These are phyloP conservation scores for Sardinella longiceps DNA, from an alignment of 2,797 vertebrate genomes.

Conservation along the genomic window DNA sequence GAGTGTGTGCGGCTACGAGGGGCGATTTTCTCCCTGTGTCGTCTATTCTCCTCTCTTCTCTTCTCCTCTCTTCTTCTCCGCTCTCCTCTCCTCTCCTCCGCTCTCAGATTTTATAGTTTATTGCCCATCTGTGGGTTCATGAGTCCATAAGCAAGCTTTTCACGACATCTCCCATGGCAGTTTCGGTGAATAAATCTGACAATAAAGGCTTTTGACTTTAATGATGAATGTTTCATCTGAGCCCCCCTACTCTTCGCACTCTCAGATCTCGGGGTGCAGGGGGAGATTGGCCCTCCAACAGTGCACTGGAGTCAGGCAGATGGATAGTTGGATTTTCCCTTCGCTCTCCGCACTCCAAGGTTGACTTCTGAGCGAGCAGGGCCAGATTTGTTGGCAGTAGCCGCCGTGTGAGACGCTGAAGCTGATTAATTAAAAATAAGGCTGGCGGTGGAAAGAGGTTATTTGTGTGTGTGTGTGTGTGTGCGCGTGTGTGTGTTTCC, in stretches of 20 bases:
- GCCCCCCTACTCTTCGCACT: neutral
- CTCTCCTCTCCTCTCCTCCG: neutral
- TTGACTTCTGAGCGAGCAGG: neutral
- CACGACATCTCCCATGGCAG: slow-evolving; percentile 40
- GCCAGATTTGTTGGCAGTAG: slow-evolving; percentile 2
- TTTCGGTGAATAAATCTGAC: slow-evolving; percentile 41
- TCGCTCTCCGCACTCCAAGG: neutral
- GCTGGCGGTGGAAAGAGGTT: neutral
- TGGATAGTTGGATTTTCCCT: neutral
- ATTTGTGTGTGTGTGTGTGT: neutral
- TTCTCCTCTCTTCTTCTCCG: neutral
- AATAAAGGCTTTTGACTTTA: slow-evolving; percentile 32
- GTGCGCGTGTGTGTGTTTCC: neutral
- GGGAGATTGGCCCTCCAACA: neutral
- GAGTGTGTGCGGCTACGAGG: neutral
- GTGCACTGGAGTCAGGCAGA: neutral
- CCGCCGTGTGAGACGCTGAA: neutral
- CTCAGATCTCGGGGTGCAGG: neutral
- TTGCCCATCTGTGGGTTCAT: slow-evolving; percentile 49
- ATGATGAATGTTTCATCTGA: slow-evolving; percentile 32
- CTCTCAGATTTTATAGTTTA: slow-evolving; percentile 49
- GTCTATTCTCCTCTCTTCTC: neutral
- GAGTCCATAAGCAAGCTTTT: slow-evolving; percentile 43
- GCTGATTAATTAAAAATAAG: slow-evolving; percentile 4
- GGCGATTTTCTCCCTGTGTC: slow-evolving; percentile 13